Evolutionary conservation across 2,888 invertebrate species (phyloP).

Genomic region (Brachynemurus nebulosus): DNA sequence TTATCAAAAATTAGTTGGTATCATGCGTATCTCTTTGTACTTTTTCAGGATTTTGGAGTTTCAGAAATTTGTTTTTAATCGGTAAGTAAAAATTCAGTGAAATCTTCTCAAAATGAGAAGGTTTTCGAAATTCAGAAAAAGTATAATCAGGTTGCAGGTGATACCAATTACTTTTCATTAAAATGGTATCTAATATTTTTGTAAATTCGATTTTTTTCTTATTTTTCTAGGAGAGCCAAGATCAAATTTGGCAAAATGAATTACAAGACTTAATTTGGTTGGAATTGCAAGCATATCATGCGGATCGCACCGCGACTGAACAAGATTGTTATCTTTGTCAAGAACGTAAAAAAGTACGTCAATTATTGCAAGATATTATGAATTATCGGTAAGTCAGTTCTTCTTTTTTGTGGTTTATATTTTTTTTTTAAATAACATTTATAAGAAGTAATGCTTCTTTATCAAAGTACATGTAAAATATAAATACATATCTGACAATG

Average conservation of each 20-base stretch:
- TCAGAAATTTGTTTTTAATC: background rate
- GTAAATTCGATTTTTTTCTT: background rate
- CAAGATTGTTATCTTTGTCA: slow-evolving; percentile 65
- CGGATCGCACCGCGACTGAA: slow-evolving; percentile 57
- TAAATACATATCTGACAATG: no score
- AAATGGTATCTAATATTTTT: no score
- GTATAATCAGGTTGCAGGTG: no score
- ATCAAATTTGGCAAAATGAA: slow-evolving; percentile 78
- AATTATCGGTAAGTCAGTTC: slow-evolving; percentile 55
- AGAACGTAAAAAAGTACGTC: slow-evolving; percentile 56
- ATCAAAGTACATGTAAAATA: no score
- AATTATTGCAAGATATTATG: slow-evolving; percentile 59
- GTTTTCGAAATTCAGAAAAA: no score
- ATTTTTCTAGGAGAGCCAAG: slow-evolving; percentile 54
- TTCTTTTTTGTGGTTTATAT: no score
- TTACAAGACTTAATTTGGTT: slow-evolving; percentile 84
- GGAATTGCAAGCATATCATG: slow-evolving; percentile 74
- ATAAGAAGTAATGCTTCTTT: no score
- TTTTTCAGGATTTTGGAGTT: background rate
- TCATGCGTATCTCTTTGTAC: no score
- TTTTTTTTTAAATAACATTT: no score
- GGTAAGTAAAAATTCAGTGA: background rate
- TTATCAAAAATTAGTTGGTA: no score
- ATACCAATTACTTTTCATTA: no score
- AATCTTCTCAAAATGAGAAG: no score